These are phyloP conservation scores for Drosophila atripex DNA, from an alignment of 2,888 invertebrate species.

Conservation along the genomic window DNA sequence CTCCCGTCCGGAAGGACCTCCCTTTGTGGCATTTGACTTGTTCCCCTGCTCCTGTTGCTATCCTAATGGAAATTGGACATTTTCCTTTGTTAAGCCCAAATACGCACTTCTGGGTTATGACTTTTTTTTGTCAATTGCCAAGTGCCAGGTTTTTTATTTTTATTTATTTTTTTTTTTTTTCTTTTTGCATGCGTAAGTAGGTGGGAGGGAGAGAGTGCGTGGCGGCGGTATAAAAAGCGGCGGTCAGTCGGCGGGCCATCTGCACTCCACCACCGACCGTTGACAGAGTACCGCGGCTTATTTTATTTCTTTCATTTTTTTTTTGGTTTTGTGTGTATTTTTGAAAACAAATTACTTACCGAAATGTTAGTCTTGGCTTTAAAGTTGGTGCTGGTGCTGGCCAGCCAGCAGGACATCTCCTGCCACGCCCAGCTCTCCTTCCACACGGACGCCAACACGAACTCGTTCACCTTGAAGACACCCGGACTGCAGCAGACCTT, in stretches of 20 bases:
- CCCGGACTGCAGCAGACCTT: slow-evolving; percentile 82
- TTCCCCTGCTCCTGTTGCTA: not conserved
- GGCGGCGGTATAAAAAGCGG: slow-evolving; percentile 59
- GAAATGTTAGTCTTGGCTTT: slow-evolving; percentile 35
- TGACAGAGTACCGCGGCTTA: not conserved
- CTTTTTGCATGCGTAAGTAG: not conserved
- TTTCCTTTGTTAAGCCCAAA: not conserved
- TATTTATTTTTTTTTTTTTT: not conserved
- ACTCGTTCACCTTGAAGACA: slow-evolving; percentile 83
- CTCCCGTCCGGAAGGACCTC: not conserved
- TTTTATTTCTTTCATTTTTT: not conserved
- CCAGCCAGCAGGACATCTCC: slow-evolving; percentile 47
- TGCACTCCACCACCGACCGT: slow-evolving; percentile 49
- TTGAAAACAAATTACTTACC: not conserved
- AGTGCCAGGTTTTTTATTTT: not conserved
- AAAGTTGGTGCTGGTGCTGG: slow-evolving; percentile 36
- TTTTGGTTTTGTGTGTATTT: not conserved
- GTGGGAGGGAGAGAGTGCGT: slow-evolving; percentile 1
- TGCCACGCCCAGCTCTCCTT: slow-evolving; percentile 80
- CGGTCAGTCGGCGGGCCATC: slow-evolving; percentile 39
- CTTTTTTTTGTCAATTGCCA: not conserved
- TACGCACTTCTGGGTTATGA: not conserved
- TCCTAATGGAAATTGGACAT: slow-evolving; percentile 4
- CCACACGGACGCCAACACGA: slow-evolving; percentile 82
- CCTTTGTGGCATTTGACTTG: not conserved